Conservation (phyloP, 2,888 invertebrate species). For the Dilophus febrilis region DNA sequence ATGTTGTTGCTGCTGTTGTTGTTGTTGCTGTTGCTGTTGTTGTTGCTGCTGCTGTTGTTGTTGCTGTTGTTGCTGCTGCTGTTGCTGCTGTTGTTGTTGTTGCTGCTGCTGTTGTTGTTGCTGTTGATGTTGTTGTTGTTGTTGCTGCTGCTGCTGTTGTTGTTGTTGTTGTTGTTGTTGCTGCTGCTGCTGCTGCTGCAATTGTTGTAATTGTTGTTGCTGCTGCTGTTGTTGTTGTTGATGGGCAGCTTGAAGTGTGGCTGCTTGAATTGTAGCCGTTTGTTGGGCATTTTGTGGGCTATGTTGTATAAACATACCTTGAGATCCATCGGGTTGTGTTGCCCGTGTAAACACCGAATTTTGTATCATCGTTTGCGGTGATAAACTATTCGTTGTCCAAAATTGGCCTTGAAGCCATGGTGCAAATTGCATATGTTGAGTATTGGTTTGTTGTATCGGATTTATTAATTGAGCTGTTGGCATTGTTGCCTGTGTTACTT, state of each 20-base stretch:
- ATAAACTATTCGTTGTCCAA: constrained; percentile 54
- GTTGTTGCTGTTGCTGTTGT: constrained; percentile 10
- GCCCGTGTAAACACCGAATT: constrained; percentile 74
- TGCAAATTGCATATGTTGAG: constrained; percentile 56
- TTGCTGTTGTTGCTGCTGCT: neutral
- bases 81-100: neutral
- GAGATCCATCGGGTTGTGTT: constrained; percentile 52
- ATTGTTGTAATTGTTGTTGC: constrained; percentile 1
- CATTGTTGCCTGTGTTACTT: constrained; percentile 53
- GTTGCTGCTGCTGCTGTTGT: neutral
- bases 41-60: constrained; percentile 22
- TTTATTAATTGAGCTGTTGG: constrained; percentile 57
- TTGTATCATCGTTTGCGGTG: constrained; percentile 49
- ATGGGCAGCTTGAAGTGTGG: constrained; percentile 3
- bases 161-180: constrained; percentile 4
- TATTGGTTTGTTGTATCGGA: constrained; percentile 47
- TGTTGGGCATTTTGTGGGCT: constrained; percentile 43
- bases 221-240: constrained; percentile 7
- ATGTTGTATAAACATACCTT: constrained; percentile 63
- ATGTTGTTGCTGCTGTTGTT: constrained; percentile 16
- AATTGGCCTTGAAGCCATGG: constrained; percentile 56
- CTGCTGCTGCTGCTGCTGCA: neutral
- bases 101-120: constrained; percentile 2
- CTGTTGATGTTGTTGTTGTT: neutral
- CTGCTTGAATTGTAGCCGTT: constrained; percentile 35